Percentiles rank a stretch among this genome's conserved stretches.
Evolutionary conservation across 2,888 invertebrate species (phyloP).

Genomic region (Euplexia lucipara): DNA sequence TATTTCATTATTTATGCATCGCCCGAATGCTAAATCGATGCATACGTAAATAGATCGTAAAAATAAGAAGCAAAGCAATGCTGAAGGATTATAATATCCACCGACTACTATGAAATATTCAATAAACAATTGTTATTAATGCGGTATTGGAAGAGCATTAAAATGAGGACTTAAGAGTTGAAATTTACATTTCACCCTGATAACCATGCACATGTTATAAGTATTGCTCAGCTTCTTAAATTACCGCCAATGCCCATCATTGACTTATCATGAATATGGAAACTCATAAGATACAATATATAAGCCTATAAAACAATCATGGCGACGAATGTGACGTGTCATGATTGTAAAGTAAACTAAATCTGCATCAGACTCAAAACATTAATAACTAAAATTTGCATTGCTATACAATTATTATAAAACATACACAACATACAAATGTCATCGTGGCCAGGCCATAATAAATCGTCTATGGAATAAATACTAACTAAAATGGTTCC

Average conservation of each 20-base stretch:
- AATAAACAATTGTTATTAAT: slow-evolving; percentile 5
- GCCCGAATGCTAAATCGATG: slow-evolving; percentile 28
- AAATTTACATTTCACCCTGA: slow-evolving; percentile 47
- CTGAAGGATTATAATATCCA: slow-evolving; percentile 25
- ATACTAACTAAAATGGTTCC: slow-evolving; percentile 78
- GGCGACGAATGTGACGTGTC: slow-evolving; percentile 71
- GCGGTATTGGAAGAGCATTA: slow-evolving; percentile 19
- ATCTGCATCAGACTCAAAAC: slow-evolving; percentile 87
- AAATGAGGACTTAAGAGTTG: slow-evolving; percentile 32
- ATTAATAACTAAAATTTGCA: slow-evolving; percentile 80
- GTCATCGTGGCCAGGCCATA: slow-evolving; percentile 79
- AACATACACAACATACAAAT: slow-evolving; percentile 83
- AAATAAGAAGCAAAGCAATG: slow-evolving; percentile 56
- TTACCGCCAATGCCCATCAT: slow-evolving; percentile 26
- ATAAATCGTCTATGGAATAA: slow-evolving; percentile 80
- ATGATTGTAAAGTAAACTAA: slow-evolving; percentile 71
- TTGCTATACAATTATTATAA: slow-evolving; percentile 81
- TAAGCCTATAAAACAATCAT: slow-evolving; percentile 67
- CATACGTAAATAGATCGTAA: slow-evolving; percentile 22
- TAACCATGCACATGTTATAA: slow-evolving; percentile 43
- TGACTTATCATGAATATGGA: slow-evolving; percentile 34
- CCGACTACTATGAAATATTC: slow-evolving; percentile 18
- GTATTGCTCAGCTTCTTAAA: slow-evolving; percentile 64
- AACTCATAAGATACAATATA: slow-evolving; percentile 52
- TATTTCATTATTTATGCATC: slow-evolving; percentile 43